phyloP scores from a whole-genome alignment of 2,888 invertebrate species.

The Macaria notata region DNA sequence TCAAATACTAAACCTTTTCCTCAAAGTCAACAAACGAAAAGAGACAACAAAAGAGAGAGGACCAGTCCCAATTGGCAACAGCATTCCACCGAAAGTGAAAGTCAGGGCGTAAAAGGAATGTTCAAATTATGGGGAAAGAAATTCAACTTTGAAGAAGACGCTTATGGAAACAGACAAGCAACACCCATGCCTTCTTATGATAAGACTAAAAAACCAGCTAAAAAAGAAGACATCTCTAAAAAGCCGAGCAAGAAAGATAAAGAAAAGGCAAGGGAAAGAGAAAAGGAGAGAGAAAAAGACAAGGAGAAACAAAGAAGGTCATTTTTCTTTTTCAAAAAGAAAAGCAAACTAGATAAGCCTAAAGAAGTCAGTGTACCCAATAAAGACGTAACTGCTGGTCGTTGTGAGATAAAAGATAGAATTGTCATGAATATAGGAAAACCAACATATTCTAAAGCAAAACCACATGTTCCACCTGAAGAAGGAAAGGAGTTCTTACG shows the following conservation, averaged over 20 bases:
- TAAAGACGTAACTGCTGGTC: slow-evolving; percentile 56
- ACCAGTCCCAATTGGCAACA: slow-evolving; percentile 38
- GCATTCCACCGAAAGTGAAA: slow-evolving; percentile 44
- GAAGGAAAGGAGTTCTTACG: slow-evolving; percentile 44
- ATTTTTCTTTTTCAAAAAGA: slow-evolving; percentile 65
- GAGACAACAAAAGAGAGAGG: slow-evolving; percentile 34
- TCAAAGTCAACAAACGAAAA: slow-evolving; percentile 10
- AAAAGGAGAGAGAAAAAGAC: slow-evolving; percentile 29
- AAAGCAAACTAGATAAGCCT: slow-evolving; percentile 35
- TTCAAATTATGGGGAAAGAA: slow-evolving; percentile 68
- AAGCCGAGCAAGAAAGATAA: slow-evolving; percentile 17
- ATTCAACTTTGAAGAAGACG: slow-evolving; percentile 58
- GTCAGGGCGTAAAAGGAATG: slow-evolving; percentile 61
- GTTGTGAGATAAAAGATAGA: slow-evolving; percentile 64
- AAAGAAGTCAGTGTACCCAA: slow-evolving; percentile 45
- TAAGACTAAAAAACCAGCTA: slow-evolving; percentile 8
- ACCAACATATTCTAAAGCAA: slow-evolving; percentile 26
- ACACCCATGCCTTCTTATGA: slow-evolving; percentile 36
- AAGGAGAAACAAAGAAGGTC: slow-evolving; percentile 50
- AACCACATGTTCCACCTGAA: slow-evolving; percentile 28
- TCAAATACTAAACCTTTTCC: slow-evolving; percentile 38
- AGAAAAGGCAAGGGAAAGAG: slow-evolving; percentile 29
- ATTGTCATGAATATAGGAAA: slow-evolving; percentile 50
- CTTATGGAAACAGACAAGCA: slow-evolving; percentile 28
- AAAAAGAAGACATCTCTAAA: neutral